Conservation (phyloP, 2,113 vertebrate genomes). For the Elgaria multicarinata region DNA sequence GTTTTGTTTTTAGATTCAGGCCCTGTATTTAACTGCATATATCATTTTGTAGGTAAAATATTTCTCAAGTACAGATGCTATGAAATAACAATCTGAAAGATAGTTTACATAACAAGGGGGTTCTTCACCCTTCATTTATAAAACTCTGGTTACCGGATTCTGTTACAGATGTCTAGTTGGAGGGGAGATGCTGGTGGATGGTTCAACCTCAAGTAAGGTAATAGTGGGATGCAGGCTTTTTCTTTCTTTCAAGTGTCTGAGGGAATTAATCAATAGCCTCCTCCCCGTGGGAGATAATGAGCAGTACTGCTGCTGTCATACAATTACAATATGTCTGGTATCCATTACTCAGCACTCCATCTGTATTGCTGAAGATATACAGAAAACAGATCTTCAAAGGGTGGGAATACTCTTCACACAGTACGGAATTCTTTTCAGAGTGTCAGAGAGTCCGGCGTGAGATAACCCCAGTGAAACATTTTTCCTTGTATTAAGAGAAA, state of each 20-base stretch:
- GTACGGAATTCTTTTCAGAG: neutral
- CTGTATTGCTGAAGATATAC: constrained; percentile 20
- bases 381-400: constrained; percentile 38
- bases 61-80: neutral
- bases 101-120: neutral
- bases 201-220: neutral
- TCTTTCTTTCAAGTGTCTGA: constrained; percentile 29
- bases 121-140: neutral
- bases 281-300: constrained; percentile 6
- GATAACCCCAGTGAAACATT: neutral
- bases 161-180: constrained; percentile 5
- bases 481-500: constrained; percentile 38
- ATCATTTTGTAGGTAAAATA: neutral
- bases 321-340: neutral
- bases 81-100: neutral
- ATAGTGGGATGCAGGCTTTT: neutral
- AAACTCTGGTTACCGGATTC: neutral
- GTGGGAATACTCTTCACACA: constrained; percentile 24
- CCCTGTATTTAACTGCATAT: neutral
- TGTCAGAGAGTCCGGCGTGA: constrained; percentile 1
- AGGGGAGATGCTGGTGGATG: constrained; percentile 1
- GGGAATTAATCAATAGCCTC: constrained; percentile 25
- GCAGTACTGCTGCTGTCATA: neutral
- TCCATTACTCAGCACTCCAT: constrained; percentile 28
- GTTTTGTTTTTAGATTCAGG: neutral